These are phyloP conservation scores for Eilema sororculum DNA, from an alignment of 2,888 invertebrate species.

Conservation along the genomic window DNA sequence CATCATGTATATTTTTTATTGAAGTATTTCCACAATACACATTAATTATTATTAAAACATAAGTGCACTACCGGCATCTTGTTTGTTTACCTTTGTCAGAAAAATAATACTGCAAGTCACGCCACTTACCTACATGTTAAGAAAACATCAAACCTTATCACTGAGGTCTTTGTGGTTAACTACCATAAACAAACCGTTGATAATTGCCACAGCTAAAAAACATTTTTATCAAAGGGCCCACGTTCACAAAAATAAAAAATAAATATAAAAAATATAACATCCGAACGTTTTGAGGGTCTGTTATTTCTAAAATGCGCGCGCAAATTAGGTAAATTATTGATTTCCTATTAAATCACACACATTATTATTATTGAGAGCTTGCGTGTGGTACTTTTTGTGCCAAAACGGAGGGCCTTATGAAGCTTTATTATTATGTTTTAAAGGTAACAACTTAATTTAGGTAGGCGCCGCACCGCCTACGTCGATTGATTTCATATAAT, in stretches of 20 bases:
- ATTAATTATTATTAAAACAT: conserved; percentile 28
- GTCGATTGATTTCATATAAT: conserved; percentile 83
- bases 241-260: conserved; percentile 59
- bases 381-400: conserved; percentile 82
- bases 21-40: conserved; percentile 23
- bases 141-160: conserved; percentile 50
- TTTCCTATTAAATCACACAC: conserved; percentile 76
- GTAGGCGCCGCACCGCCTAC: conserved; percentile 82
- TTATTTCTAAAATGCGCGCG: conserved; percentile 66
- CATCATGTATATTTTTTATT: background rate
- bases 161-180: conserved; percentile 34
- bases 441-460: conserved; percentile 84
- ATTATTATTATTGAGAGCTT: conserved; percentile 71
- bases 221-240: conserved; percentile 20
- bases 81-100: conserved; percentile 32
- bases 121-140: conserved; percentile 50
- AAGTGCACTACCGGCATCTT: conserved; percentile 31
- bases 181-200: conserved; percentile 46
- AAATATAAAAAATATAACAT: conserved; percentile 50
- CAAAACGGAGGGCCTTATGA: conserved; percentile 75
- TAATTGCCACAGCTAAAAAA: conserved; percentile 37
- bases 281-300: conserved; percentile 60
- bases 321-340: conserved; percentile 71
- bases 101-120: conserved; percentile 53
- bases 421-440: conserved; percentile 77